Conservation (phyloP, 2,113 vertebrate species). For the Odocoileus virginianus region DNA sequence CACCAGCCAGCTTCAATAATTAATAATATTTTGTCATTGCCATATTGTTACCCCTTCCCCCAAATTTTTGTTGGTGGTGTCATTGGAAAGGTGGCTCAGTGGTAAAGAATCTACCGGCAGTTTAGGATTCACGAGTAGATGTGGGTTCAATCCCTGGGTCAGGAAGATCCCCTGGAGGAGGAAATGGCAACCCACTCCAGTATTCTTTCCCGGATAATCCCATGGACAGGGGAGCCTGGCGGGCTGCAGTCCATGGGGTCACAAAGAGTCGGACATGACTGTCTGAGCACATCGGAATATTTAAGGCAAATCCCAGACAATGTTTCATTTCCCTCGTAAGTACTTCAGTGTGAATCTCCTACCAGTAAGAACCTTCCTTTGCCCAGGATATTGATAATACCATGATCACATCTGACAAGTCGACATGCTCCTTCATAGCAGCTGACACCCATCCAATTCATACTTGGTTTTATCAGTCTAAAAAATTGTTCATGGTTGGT, state of each 20-base stretch:
- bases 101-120: neutral
- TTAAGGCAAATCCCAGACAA: neutral
- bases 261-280: neutral
- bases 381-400: neutral
- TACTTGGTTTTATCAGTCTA: neutral
- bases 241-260: neutral
- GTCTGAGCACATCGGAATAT: neutral
- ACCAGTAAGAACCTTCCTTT: neutral
- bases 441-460: too few relatives aligned
- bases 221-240: neutral
- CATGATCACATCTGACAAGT: neutral
- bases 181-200: neutral
- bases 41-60: neutral
- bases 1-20: neutral
- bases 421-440: fast-evolving
- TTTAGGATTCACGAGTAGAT: neutral
- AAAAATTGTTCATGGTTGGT: neutral
- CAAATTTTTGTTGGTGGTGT: neutral
- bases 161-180: neutral
- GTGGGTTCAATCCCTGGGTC: neutral
- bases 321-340: neutral
- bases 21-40: neutral
- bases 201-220: neutral
- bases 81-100: neutral
- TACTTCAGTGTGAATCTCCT: neutral